Base-by-base conservation (phyloP, 2,113 vertebrate genomes). In the Pithys albifrons region DNA sequence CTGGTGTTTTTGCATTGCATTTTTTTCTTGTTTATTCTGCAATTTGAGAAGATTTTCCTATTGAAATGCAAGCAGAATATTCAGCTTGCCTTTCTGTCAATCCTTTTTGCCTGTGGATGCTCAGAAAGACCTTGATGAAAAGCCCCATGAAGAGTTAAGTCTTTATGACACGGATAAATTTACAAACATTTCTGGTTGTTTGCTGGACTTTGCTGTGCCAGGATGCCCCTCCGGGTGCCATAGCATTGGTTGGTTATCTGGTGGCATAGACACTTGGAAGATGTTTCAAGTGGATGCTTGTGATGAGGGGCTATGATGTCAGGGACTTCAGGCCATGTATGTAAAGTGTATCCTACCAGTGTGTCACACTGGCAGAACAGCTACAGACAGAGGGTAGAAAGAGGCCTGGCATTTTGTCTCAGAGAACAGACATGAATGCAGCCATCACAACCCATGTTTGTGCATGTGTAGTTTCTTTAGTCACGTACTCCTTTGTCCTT, bases 401-500 rank as follows among this genome's bases (percentile, higher is more conserved):
- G 54, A 48, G 12, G 22, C 23, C 25, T 74, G 57, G 25, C 23
- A 46, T 61, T 86, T 82, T 84, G 17, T 37, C 33, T 84, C 37
- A 46, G 41, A 52, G 72, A 61, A 66, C 8, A 80, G 73, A 65
- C 5, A 7, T 18, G 27, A 64, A 71, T 58, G 6, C 12, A 66
- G 71, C 33, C 24, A 41, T 46, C 33, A 27, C 1, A 2, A 79
- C 17, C 33, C 45, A 19, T 1, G 1, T 54, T 70, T 0, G 0
- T 41, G 20, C 17, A 33, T 59, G 18, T 51, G 31, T n/a, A n/a
- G 43, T 28, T 89, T 52, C 71, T 45, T 65, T 41, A 37, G 28
- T 54, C 64, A 65, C 10, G 10, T 16, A 41, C 5, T 41, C 46
- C n/a, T 81, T 73, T 39, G 39, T 12, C 57, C 54, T 86, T 84